Conservation (phyloP, 2,888 invertebrate genomes). For the Lottia scabra region DNA sequence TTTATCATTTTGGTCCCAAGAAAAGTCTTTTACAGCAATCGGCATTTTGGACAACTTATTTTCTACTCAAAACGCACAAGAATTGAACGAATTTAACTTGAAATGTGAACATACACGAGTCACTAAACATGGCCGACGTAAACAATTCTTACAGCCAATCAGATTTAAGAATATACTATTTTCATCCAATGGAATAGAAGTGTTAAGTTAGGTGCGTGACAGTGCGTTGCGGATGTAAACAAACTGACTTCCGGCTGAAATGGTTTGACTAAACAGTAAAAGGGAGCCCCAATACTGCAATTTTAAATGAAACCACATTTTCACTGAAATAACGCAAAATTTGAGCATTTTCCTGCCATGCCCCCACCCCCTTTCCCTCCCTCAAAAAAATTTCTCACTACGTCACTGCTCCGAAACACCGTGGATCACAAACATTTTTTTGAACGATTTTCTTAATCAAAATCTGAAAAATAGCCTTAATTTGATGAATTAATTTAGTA, state of each 20-base stretch:
- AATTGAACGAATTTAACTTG: not conserved
- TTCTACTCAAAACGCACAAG: not conserved
- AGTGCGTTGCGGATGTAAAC: not conserved
- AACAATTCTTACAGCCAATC: not conserved
- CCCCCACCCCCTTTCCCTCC: no score
- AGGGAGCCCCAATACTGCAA: no score
- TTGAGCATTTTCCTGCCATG: no score
- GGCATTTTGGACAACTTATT: conserved; percentile 56
- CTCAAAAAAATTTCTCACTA: no score
- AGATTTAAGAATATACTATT: not conserved
- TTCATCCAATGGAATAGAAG: not conserved
- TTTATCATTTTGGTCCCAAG: conserved; percentile 80
- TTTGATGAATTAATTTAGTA: no score
- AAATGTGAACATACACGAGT: not conserved
- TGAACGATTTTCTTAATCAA: no score
- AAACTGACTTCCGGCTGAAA: not conserved
- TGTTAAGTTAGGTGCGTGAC: not conserved
- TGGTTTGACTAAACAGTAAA: no score
- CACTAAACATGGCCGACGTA: not conserved
- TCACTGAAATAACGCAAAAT: no score
- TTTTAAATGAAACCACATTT: no score
- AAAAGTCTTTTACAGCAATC: conserved; percentile 78
- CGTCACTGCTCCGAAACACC: no score
- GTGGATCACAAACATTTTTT: no score
- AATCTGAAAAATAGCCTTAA: no score